Evolutionary conservation across 2,797 vertebrate genomes (phyloP).

Genomic region (Trematomus bernacchii): DNA sequence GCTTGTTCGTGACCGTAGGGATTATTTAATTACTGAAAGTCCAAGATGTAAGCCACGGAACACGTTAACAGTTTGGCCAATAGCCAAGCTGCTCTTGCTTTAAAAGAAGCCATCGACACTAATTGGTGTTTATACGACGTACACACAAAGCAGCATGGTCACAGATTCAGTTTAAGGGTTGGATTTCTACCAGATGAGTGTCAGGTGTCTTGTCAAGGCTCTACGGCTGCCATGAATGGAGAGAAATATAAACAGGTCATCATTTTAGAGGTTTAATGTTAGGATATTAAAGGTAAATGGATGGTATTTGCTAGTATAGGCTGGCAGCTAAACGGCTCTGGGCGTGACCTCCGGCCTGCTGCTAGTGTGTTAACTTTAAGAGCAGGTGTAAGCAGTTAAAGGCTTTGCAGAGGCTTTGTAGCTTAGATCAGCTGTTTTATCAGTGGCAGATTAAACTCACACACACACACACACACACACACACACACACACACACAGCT

Average conservation of each 20-base stretch:
- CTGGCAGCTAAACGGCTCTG: conserved; percentile 13
- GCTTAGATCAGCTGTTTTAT: conserved; percentile 71
- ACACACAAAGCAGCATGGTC: not conserved
- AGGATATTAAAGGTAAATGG: not conserved
- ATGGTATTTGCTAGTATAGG: not conserved
- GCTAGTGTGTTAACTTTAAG: conserved; percentile 53
- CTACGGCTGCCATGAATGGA: not conserved
- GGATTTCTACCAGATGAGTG: not conserved
- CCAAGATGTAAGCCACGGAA: conserved; percentile 36
- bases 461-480: conserved; percentile 4
- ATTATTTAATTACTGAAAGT: conserved; percentile 43
- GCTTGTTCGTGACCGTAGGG: conserved; percentile 31
- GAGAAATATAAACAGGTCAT: not conserved
- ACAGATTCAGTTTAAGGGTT: not conserved
- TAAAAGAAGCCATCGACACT: conserved; percentile 18
- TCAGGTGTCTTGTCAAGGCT: not conserved
- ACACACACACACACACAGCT: conserved; percentile 49
- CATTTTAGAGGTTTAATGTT: not conserved
- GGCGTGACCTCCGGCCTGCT: conserved; percentile 38
- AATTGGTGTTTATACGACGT: not conserved
- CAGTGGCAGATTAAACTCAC: conserved; percentile 41
- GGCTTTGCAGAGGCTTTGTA: conserved; percentile 62
- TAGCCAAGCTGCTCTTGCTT: conserved; percentile 8
- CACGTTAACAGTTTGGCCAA: conserved; percentile 3
- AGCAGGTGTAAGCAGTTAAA: conserved; percentile 71